Conservation (phyloP, 2,113 vertebrate genomes). For the Urocitellus parryii region DNA sequence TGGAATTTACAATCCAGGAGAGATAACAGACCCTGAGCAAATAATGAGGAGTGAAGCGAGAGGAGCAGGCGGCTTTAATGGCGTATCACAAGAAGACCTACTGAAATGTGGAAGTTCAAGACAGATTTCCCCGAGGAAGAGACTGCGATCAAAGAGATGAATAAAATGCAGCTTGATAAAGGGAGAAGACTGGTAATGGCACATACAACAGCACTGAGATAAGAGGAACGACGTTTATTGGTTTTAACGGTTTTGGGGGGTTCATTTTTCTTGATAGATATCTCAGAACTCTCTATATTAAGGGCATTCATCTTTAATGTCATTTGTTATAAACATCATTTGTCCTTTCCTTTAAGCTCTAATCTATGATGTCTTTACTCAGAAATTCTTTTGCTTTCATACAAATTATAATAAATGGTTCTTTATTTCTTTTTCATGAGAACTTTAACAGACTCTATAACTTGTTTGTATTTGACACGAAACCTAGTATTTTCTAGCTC, state of each 20-base stretch:
- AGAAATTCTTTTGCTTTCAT: neutral
- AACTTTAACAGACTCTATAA: neutral
- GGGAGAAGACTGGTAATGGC: neutral
- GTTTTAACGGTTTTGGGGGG: neutral
- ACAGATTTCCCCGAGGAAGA: slow-evolving; percentile 28
- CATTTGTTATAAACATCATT: slow-evolving; percentile 10
- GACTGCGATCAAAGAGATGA: neutral
- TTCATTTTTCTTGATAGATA: slow-evolving; percentile 54
- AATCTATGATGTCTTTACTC: neutral
- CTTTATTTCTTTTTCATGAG: neutral
- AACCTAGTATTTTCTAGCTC: neutral
- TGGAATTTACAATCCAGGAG: neutral
- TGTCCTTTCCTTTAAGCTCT: neutral
- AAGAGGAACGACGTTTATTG: neutral
- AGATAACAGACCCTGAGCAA: neutral
- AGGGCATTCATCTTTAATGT: slow-evolving; percentile 49
- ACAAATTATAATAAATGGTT: slow-evolving; percentile 53
- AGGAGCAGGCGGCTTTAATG: neutral
- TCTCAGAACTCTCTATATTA: neutral
- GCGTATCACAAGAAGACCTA: neutral
- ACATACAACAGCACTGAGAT: neutral
- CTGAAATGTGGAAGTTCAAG: neutral
- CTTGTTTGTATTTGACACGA: slow-evolving; percentile 54
- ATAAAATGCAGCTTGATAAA: neutral
- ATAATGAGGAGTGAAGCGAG: neutral